Evolutionary conservation across 37 sponge, comb jelly and placozoan species (phyloP).

Genomic region (Theonella swinhoei): DNA sequence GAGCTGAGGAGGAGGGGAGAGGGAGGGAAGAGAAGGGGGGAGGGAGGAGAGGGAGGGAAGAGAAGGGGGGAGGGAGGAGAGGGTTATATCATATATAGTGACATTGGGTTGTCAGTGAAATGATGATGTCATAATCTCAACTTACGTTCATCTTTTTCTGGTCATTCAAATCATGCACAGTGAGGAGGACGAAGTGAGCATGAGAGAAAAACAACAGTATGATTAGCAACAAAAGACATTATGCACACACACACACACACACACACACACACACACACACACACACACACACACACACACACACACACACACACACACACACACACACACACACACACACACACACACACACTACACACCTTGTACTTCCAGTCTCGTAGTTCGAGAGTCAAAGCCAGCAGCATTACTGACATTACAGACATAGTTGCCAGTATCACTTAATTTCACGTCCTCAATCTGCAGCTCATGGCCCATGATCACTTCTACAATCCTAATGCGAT

Average conservation of each 20-base stretch:
- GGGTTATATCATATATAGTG: too few relatives aligned
- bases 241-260: too few relatives aligned
- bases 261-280: not conserved
- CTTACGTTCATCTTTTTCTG: not conserved
- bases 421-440: constrained; percentile 14
- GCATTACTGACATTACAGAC: not conserved
- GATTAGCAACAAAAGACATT: too few relatives aligned
- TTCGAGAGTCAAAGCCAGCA: not conserved
- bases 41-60: not conserved
- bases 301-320: too few relatives aligned
- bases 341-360: not conserved
- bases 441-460: not conserved
- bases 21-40: not conserved
- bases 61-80: not conserved
- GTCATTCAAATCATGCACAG: not conserved
- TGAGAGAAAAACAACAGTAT: not conserved
- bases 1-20: not conserved
- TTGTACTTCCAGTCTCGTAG: constrained; percentile 2
- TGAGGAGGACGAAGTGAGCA: not conserved
- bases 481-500: not conserved
- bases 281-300: not conserved
- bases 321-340: not conserved
- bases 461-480: not conserved
- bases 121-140: not conserved
- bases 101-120: too few relatives aligned